Conservation (phyloP, 2,797 vertebrate species). For the Acipenser oxyrinchus region DNA sequence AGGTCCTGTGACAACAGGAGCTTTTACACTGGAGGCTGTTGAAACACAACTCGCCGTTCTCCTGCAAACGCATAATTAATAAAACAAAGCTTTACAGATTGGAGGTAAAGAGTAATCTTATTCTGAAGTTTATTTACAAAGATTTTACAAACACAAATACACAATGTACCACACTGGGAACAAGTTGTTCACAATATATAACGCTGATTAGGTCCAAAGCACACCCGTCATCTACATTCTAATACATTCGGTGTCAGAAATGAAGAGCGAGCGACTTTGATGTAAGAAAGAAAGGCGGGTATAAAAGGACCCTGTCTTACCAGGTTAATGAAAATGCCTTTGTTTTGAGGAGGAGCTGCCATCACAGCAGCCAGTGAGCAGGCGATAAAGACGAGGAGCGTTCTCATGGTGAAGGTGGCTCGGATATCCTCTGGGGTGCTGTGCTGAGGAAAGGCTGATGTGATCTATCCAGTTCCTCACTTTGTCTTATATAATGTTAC, state of each 20-base stretch:
- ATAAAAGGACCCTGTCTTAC: conserved; percentile 33
- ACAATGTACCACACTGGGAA: neutral
- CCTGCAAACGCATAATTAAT: conserved; percentile 31
- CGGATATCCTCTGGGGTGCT: neutral
- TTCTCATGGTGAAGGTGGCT: conserved; percentile 9
- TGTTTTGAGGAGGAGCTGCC: neutral
- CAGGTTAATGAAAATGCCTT: conserved; percentile 48
- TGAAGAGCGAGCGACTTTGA: no score
- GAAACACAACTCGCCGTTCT: conserved; percentile 51
- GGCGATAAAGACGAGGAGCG: conserved; percentile 26
- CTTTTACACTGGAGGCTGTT: conserved; percentile 59
- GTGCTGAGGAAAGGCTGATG: neutral
- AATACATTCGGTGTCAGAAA: neutral
- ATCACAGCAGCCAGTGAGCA: conserved; percentile 14
- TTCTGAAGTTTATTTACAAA: neutral
- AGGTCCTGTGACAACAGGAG: conserved; percentile 36
- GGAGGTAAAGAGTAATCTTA: neutral
- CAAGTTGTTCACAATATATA: neutral
- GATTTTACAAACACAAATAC: neutral
- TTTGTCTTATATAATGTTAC: neutral
- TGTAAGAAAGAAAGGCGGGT: no score
- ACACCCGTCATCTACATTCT: neutral
- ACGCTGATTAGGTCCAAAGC: neutral
- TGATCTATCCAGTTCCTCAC: neutral
- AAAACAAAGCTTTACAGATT: neutral